Evolutionary conservation across 2,888 invertebrate species (phyloP).

Genomic region (Epirrhoe alternata): DNA sequence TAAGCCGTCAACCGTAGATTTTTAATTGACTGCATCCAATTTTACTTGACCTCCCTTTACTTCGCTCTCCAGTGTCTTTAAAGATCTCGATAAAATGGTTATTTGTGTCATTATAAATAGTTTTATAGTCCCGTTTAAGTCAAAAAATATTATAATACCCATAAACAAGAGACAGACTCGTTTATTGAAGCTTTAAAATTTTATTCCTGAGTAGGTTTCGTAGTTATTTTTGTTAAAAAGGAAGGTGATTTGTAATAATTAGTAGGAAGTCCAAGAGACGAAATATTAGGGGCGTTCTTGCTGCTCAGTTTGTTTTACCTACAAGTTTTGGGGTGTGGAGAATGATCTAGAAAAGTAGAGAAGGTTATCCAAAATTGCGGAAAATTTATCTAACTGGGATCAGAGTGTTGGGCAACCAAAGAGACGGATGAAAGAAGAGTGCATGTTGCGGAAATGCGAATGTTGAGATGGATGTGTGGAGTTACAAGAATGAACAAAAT

Average conservation of each 20-base stretch:
- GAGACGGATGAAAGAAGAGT: too few species aligned
- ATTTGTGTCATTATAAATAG: conserved; percentile 58
- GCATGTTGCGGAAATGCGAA: too few species aligned
- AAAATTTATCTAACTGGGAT: too few species aligned
- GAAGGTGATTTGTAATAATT: conserved; percentile 76
- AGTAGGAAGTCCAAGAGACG: conserved; percentile 45
- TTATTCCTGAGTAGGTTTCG: conserved; percentile 62
- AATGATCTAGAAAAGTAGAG: too few species aligned
- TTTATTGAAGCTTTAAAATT: conserved; percentile 72
- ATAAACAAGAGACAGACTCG: conserved; percentile 72
- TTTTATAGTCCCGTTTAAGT: conserved; percentile 62
- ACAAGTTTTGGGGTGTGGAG: too few species aligned
- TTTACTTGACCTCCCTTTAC: conserved; percentile 39
- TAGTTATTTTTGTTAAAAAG: conserved; percentile 50
- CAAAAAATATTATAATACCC: conserved; percentile 70
- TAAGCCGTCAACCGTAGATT: conserved; percentile 37
- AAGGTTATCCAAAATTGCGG: too few species aligned
- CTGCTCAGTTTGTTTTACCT: not conserved
- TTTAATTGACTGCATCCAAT: conserved; percentile 41
- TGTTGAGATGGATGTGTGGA: too few species aligned
- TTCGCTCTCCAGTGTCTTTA: not conserved
- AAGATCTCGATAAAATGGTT: conserved; percentile 49
- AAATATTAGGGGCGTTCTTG: conserved; percentile 3
- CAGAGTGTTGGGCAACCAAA: too few species aligned
- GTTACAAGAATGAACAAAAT: too few species aligned